Evolutionary conservation across 1,140 invertebrate species (phyloP), one percentile per base, ranked within the genome.

Genomic region (Neuroterus valhalla): DNA sequence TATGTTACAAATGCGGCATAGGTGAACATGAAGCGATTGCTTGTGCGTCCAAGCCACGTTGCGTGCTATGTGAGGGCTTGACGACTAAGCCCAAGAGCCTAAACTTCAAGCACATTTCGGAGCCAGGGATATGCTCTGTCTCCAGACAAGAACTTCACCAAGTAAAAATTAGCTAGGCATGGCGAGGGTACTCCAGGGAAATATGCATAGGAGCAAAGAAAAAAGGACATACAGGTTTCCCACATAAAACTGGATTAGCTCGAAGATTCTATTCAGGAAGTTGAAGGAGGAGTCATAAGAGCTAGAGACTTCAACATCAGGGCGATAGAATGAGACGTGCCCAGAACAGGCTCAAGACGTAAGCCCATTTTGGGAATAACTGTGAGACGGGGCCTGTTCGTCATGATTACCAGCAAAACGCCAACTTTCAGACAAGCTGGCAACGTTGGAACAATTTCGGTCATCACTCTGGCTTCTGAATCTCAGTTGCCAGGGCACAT

Each of bases 261-360:
- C 12, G 48, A 68, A 6, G 67, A 69, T 2, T 17, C 31, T 15
- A 23, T 62, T n/a, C 12, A 19, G 50, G 67, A 43, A 17, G 71
- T 21, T 17, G 70, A 50, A 14, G 52, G 50, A 31, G n/a, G n/a
- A n/a, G n/a, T n/a, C n/a, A n/a, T n/a, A n/a, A n/a, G n/a, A n/a
- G n/a, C 70, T 2, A 78, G 81, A 15, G 74, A 82, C 66, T 78
- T 82, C 45, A 82, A 82, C 72, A 69, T 76, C 0, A 81, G 62
- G 44, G 76, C 79, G 0, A 4, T 73, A 0, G 77, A 82, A 42
- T 81, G 77, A 77, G 79, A 77, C 8, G 71, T 68, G 55, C 48
- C 42, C 26, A 2, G 46, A n/a, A 26, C 72, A 4, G 46, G 76
- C 52, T 68, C 46, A 0, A 74, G 70, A 26, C 78, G 70, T 19